These are phyloP conservation scores for Chymomyza costata DNA, from an alignment of 1,140 invertebrate genomes.

Conservation along the genomic window DNA sequence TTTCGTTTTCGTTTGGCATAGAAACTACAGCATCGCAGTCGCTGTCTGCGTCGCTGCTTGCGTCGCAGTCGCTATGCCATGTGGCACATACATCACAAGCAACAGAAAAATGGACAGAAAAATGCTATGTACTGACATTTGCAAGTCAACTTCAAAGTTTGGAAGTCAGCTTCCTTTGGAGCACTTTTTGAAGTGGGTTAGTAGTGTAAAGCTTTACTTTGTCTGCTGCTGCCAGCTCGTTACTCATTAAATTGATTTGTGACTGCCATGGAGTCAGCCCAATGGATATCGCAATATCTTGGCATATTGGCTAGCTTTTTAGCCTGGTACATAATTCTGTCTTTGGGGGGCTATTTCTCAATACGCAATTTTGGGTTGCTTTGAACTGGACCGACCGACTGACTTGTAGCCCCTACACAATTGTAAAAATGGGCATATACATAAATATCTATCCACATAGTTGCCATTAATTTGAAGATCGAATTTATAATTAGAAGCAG, in stretches of 20 bases:
- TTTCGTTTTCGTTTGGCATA: conserved; percentile 52
- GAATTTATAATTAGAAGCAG: conserved; percentile 38
- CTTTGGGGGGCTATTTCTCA: conserved; percentile 49
- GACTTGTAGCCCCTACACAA: too few relatives aligned
- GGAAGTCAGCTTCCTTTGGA: conserved; percentile 57
- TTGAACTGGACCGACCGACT: too few relatives aligned
- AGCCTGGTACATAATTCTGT: conserved; percentile 24
- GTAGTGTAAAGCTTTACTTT: conserved; percentile 5
- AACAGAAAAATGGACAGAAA: conserved; percentile 15
- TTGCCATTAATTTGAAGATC: conserved; percentile 10
- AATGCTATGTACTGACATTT: conserved; percentile 63
- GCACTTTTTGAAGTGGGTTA: conserved; percentile 10
- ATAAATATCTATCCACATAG: conserved; percentile 10
- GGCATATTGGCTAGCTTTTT: too few relatives aligned
- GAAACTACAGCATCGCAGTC: conserved; percentile 22
- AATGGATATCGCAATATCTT: too few relatives aligned
- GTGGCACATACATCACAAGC: conserved; percentile 60
- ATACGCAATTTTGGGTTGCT: conserved; percentile 60
- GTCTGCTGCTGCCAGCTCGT: conserved; percentile 23
- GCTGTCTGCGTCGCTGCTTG: conserved; percentile 2
- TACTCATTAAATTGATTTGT: conserved; percentile 62
- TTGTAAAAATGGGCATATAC: too few relatives aligned
- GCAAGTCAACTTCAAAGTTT: conserved; percentile 57
- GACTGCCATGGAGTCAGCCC: too few relatives aligned
- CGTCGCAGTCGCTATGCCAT: conserved; percentile 26